Base-by-base conservation (phyloP, 2,113 vertebrate genomes). In the Neotoma lepida region DNA sequence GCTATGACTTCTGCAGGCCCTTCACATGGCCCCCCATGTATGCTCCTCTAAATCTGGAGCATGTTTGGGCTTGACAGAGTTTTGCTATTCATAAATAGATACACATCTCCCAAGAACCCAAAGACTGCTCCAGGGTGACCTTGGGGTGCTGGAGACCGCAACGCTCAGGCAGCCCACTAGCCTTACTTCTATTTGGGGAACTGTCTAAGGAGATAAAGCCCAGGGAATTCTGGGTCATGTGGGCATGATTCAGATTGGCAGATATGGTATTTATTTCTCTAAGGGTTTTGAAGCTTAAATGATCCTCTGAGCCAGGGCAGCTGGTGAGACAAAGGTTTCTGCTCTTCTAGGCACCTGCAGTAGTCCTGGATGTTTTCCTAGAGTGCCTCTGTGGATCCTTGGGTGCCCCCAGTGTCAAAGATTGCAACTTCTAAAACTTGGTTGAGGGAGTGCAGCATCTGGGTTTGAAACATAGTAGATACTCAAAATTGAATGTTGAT, bases 181-280 rank as follows among this genome's bases (percentile, higher is more conserved):
- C 54, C 70, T 66, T 63, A 4, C 63, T 89, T 91, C 54, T 54
- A 70, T 30, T 13, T 46, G 58, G 26, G 39, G 70, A 64, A 24
- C 33, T 63, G 7, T 51, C 41, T 1, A 13, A 54, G 44, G 66
- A 14, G 8, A 86, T 86, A 71, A 35, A 85, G 35, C 13, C 30
- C 28, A 87, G 41, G 41, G 26, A 41, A 54, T 39, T 20, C 39
- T 30, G 33, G 17, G 44, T 64, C 80, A 4, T 46, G 7, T 78
- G 5, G 28, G 58, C 28, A 71, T 86, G n/a, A 9, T 84, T 92
- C 71, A 94, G 80, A 91, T 90, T 44, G 89, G 28, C 77, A 61
- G 46, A 15, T 33, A 17, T 10, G 26, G 18, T 30, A 20, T 73
- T 39, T 12, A 15, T 33, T 44, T 89, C 86, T 26, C 54, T 24